Evolutionary conservation across 2,797 vertebrate genomes (phyloP).

Genomic region (Alca torda): DNA sequence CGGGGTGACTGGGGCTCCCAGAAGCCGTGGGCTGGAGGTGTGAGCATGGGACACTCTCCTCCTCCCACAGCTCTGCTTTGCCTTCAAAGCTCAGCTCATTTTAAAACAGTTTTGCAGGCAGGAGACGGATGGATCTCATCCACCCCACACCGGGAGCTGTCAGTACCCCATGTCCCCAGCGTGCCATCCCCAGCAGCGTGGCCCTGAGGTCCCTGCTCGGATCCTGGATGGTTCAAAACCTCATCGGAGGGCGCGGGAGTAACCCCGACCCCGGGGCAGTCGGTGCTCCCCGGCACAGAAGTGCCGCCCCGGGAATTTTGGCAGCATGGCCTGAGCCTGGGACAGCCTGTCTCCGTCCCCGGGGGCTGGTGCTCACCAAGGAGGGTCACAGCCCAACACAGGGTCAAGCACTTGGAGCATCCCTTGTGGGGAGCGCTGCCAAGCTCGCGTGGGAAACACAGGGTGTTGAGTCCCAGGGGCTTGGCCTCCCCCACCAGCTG

Average conservation of each 20-base stretch:
- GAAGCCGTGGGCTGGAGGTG: accelerated
- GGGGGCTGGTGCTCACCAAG: background rate
- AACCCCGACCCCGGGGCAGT: background rate
- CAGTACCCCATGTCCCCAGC: background rate
- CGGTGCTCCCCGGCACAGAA: background rate
- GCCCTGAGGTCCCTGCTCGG: background rate
- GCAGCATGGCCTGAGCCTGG: background rate
- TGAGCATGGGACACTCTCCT: background rate
- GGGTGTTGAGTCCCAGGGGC: background rate
- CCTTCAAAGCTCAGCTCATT: background rate
- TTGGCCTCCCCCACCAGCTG: background rate
- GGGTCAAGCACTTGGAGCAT: background rate
- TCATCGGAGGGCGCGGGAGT: background rate
- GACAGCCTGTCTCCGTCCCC: background rate
- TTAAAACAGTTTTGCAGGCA: background rate
- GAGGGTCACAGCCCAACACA: background rate
- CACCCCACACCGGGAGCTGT: background rate
- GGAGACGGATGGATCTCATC: background rate
- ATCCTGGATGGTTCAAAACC: background rate
- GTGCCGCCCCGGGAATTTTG: background rate
- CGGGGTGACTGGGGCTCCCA: background rate
- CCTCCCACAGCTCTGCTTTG: background rate
- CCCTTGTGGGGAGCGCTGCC: background rate
- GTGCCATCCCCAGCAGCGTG: background rate
- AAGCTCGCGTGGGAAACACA: background rate